Evolutionary conservation across 2,797 vertebrate species (phyloP).

Genomic region (Clarias fuscus): DNA sequence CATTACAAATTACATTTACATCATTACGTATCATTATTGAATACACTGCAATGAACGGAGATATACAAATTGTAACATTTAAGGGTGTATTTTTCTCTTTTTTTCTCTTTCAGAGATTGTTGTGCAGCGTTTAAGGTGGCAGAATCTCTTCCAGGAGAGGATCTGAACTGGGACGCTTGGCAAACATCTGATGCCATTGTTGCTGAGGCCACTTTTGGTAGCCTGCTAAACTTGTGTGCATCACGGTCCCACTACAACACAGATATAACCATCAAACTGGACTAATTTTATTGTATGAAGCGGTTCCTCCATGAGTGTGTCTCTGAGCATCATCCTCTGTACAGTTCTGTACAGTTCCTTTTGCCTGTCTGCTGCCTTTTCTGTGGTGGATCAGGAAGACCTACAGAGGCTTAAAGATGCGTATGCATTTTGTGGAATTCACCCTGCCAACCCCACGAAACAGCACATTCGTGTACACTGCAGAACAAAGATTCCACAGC

Average conservation of each 20-base stretch:
- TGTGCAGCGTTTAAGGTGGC: conserved; percentile 39
- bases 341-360: conserved; percentile 36
- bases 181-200: conserved; percentile 23
- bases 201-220: conserved; percentile 13
- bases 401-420: conserved; percentile 32
- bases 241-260: conserved; percentile 25
- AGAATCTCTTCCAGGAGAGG: conserved; percentile 14
- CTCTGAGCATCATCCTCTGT: conserved; percentile 41
- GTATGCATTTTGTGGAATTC: conserved; percentile 42
- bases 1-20: no score
- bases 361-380: conserved; percentile 42
- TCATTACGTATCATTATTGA: no score
- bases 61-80: no score
- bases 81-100: no score
- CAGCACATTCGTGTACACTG: conserved; percentile 46
- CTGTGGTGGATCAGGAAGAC: conserved; percentile 44
- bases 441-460: conserved; percentile 42
- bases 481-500: conserved; percentile 42
- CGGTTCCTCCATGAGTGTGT: conserved; percentile 38
- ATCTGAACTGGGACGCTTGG: conserved; percentile 40
- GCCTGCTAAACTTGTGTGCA: conserved; percentile 27
- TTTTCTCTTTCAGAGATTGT: conserved; percentile 31
- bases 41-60: no score
- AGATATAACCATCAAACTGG: conserved; percentile 42
- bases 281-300: conserved; percentile 50